These are phyloP conservation scores for Caenorhabditis zanzibari DNA, from an alignment of 2,888 invertebrate species.

Conservation along the genomic window DNA sequence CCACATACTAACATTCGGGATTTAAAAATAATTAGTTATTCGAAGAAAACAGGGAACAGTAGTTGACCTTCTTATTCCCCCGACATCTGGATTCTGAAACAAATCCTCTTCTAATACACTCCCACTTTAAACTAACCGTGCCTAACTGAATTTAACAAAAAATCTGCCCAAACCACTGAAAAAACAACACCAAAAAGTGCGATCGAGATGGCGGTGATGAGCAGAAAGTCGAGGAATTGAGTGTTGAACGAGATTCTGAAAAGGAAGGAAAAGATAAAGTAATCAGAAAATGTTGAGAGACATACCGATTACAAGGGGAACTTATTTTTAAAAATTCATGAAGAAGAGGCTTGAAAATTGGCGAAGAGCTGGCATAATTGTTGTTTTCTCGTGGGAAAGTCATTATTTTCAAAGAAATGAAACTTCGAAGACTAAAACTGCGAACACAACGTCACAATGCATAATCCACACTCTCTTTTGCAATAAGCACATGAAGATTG, in stretches of 20 bases:
- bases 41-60: no score
- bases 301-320: not conserved
- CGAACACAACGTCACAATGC: constrained; percentile 49
- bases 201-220: not conserved
- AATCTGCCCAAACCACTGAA: constrained; percentile 7
- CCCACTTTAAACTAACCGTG: not conserved
- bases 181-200: not conserved
- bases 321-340: constrained; percentile 2
- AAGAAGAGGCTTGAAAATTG: constrained; percentile 14
- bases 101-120: not conserved
- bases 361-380: constrained; percentile 24
- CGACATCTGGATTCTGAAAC: not conserved
- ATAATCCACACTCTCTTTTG: constrained; percentile 55
- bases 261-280: not conserved
- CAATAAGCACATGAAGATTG: constrained; percentile 46
- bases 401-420: constrained; percentile 18
- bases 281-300: not conserved
- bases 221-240: constrained; percentile 21
- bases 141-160: constrained; percentile 1
- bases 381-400: constrained; percentile 10
- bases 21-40: no score
- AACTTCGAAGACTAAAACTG: constrained; percentile 33
- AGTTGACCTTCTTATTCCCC: not conserved
- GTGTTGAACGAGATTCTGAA: constrained; percentile 29
- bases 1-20: not conserved